These are phyloP conservation scores for Poeciliopsis occidentalis DNA, from an alignment of 2,113 vertebrate species.

Conservation along the genomic window DNA sequence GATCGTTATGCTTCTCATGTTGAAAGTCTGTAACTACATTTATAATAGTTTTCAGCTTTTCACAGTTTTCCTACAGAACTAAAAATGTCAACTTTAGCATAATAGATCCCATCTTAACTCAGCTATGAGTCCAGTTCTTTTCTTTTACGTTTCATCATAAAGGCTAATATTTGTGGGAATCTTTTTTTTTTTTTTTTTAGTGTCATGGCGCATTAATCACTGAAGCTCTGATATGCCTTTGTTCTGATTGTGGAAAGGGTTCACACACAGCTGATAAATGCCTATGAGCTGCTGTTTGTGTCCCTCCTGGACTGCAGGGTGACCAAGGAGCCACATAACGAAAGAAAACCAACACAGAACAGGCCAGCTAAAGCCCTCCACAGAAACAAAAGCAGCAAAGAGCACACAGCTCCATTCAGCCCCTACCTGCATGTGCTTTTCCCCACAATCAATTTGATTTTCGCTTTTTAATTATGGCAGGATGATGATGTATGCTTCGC, in stretches of 20 bases:
- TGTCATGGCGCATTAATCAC: slow-evolving; percentile 65
- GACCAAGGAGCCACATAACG: slow-evolving; percentile 35
- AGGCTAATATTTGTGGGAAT: slow-evolving; percentile 63
- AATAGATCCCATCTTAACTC: slow-evolving; percentile 33
- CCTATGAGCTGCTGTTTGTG: slow-evolving; percentile 48
- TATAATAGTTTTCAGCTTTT: background rate
- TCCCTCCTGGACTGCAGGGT: slow-evolving; percentile 41
- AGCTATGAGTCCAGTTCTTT: slow-evolving; percentile 29
- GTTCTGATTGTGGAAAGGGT: slow-evolving; percentile 60
- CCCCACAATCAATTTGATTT: slow-evolving; percentile 83
- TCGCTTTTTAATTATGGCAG: slow-evolving; percentile 86
- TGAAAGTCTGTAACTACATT: background rate
- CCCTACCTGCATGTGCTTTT: slow-evolving; percentile 62
- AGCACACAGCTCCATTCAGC: slow-evolving; percentile 41
- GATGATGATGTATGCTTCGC: slow-evolving; percentile 89
- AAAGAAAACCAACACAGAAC: slow-evolving; percentile 60
- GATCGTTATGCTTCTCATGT: background rate
- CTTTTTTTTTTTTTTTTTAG: slow-evolving; percentile 39
- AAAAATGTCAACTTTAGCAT: slow-evolving; percentile 21
- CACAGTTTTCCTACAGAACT: too few species aligned
- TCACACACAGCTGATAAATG: slow-evolving; percentile 70
- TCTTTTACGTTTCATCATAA: slow-evolving; percentile 53
- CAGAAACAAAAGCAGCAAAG: slow-evolving; percentile 26
- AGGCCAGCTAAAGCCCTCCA: slow-evolving; percentile 31
- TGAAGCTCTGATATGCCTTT: slow-evolving; percentile 60